Percentiles rank a stretch among this genome's conserved stretches.
phyloP scores from a whole-genome alignment of 2,797 vertebrate genomes.

The Gymnodraco acuticeps region DNA sequence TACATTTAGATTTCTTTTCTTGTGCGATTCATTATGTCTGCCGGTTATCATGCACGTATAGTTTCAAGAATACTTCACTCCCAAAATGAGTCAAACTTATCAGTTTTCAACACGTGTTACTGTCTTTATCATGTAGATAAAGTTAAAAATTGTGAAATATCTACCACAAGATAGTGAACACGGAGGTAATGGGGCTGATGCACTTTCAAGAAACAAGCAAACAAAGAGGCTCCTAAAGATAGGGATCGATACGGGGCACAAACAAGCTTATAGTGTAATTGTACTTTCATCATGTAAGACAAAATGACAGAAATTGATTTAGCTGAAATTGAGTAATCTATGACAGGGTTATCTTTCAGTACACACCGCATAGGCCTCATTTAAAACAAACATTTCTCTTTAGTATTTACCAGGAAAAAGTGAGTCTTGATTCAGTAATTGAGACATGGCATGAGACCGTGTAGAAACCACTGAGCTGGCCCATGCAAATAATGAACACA shows the following conservation, averaged over 20 bases:
- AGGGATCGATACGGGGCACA: not conserved
- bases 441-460: not conserved
- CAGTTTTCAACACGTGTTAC: not conserved
- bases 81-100: not conserved
- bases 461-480: not conserved
- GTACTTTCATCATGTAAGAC: not conserved
- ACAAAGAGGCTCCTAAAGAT: not conserved
- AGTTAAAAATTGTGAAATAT: conserved; percentile 5
- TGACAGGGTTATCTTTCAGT: not conserved
- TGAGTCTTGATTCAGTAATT: too few species aligned
- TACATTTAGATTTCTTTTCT: not conserved
- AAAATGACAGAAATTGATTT: not conserved
- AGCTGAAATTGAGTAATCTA: not conserved
- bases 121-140: not conserved
- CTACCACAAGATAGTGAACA: not conserved
- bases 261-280: not conserved
- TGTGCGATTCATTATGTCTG: not conserved
- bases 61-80: not conserved
- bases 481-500: not conserved
- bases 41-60: not conserved
- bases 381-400: not conserved
- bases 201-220: conserved; percentile 23
- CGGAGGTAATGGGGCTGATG: conserved; percentile 50
- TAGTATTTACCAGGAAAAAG: not conserved
- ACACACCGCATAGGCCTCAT: not conserved